Base-by-base conservation (phyloP, 2,113 vertebrate species). In the Ammospiza nelsoni region DNA sequence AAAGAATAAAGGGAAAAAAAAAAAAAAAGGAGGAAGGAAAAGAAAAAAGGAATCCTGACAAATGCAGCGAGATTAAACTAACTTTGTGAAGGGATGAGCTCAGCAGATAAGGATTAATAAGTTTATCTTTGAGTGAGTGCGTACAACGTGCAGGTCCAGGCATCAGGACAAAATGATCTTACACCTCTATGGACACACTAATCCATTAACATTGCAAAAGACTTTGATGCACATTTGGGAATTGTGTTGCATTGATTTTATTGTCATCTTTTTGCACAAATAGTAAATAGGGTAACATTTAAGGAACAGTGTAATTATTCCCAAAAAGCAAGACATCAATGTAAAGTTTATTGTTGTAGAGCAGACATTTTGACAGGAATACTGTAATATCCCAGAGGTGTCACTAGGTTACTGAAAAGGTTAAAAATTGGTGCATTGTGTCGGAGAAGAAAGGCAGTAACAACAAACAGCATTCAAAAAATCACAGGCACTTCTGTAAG, bases 271-370 rank as follows among this genome's bases (percentile, higher is more conserved):
- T 97, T 98, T 98, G 96, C 97, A 95, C 97, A 96, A 97, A 97
- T 96, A 97, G 97, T 98, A 98, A 98, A 98, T 95, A 97, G 94
- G 94, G 93, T 97, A 97, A 97, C 97, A 97, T 98, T 98, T 98
- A 96, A 98, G 97, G 95, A 97, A 93, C 87, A 61, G 89, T 96
- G 97, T 98, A 97, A 98, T 98, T 98, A 98, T 98, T 98, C 97
- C 96, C 46, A 85, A 98, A 98, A 98, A 98, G 97, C 98, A 98
- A 98, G 98, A 97, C 97, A 97, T 98, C 98, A 98, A 95, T 97
- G 96, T 97, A 97, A 98, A 98, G 97, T 98, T 98, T 98, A 97
- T 96, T 97, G 96, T 96, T 97, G 93, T 87, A 76, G 88, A 90
- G 48, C 92, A 85, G 92, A 92, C 94, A 88, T 97, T 97, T 97